phyloP scores from a whole-genome alignment of 2,888 invertebrate species.

The Sylvicola fuscatus region DNA sequence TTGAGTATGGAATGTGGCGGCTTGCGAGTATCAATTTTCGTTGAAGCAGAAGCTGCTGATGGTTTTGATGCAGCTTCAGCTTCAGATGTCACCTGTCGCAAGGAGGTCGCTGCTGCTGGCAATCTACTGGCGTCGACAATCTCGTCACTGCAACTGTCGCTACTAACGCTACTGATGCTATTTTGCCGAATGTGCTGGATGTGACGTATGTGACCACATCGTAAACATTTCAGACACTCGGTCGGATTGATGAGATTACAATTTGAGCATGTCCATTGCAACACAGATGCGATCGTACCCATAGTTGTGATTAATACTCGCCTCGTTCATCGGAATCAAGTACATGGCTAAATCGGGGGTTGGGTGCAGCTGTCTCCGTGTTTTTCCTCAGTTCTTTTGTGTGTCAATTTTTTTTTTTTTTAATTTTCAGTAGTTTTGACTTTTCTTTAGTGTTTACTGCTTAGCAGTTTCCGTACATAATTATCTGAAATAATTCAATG shows the following conservation, averaged over 20 bases:
- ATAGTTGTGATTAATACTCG: conserved; percentile 23
- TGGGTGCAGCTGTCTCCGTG: neutral
- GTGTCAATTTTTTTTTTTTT: conserved; percentile 1
- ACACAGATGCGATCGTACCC: conserved; percentile 86
- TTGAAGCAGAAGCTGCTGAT: conserved; percentile 15
- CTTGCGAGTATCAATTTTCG: conserved; percentile 10
- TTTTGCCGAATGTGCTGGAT: conserved; percentile 3
- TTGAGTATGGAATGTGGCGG: neutral
- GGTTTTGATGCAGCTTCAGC: neutral
- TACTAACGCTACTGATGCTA: conserved; percentile 1
- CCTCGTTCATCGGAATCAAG: conserved; percentile 7
- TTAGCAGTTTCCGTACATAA: no score
- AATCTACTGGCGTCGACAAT: no score
- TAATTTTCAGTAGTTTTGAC: no score
- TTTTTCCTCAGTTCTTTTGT: neutral
- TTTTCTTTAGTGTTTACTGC: no score
- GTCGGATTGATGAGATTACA: conserved; percentile 79
- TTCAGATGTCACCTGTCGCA: no score
- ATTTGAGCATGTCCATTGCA: conserved; percentile 80
- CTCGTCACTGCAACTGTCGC: no score
- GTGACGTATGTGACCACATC: conserved; percentile 44
- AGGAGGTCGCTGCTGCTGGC: no score
- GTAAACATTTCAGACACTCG: conserved; percentile 62
- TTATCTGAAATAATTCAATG: no score
- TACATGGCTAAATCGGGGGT: conserved; percentile 10